Percentiles rank a stretch among this genome's conserved stretches.
These are phyloP conservation scores for Aptenodytes patagonicus DNA, from an alignment of 2,113 vertebrate species.

Conservation along the genomic window DNA sequence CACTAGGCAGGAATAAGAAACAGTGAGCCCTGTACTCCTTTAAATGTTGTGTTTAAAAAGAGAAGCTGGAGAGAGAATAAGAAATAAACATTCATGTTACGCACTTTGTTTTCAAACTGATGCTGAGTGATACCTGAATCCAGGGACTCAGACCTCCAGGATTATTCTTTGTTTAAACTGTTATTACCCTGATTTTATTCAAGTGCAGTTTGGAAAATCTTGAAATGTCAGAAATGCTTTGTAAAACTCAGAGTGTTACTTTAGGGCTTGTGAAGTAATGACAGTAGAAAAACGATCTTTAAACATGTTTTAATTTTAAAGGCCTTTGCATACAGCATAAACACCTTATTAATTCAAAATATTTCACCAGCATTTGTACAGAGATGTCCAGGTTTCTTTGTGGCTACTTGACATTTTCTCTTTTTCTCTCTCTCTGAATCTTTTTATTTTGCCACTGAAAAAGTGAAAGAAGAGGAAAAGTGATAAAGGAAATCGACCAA, in stretches of 20 bases:
- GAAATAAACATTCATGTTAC: not conserved
- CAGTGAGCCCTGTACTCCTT: not conserved
- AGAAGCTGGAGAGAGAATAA: not conserved
- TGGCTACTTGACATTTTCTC: not conserved
- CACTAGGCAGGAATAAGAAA: not conserved
- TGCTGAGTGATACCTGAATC: not conserved
- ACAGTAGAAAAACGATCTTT: not conserved
- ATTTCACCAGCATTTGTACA: not conserved
- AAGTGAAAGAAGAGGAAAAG: not conserved
- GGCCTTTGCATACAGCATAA: not conserved
- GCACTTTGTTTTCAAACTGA: not conserved
- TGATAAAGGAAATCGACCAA: not conserved
- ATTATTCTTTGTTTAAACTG: not conserved
- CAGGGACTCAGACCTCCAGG: not conserved
- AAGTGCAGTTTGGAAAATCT: not conserved
- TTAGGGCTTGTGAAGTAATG: not conserved
- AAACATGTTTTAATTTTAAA: not conserved
- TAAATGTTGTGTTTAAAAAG: not conserved
- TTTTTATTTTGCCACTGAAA: not conserved
- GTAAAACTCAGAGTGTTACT: not conserved
- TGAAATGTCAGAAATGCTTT: not conserved
- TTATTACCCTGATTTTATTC: not conserved
- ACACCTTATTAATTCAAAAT: not conserved
- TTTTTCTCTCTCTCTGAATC: not conserved
- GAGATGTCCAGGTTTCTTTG: not conserved